Evolutionary conservation across 2,113 vertebrate species (phyloP).

Genomic region (Pimephales promelas): DNA sequence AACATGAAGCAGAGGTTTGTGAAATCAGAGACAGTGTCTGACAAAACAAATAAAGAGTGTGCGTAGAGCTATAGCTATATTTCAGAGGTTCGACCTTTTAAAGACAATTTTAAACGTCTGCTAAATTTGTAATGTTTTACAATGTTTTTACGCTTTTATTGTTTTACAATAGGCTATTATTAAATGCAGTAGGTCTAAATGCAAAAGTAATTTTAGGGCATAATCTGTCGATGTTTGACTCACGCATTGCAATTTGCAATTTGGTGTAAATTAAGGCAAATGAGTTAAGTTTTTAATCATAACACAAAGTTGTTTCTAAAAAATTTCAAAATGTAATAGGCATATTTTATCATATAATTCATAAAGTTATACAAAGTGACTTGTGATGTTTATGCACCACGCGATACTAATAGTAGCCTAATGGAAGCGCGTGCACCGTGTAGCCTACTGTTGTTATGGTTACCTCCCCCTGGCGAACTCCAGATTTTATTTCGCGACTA

Average conservation of each 20-base stretch:
- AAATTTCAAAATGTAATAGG: neutral
- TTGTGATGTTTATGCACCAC: neutral
- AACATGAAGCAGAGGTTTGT: constrained; percentile 42
- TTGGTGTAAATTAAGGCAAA: neutral
- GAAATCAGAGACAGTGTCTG: constrained; percentile 42
- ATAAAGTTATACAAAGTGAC: neutral
- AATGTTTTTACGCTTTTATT: too few species aligned
- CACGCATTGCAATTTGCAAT: neutral
- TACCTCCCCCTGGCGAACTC: neutral
- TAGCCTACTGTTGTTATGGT: constrained; percentile 11
- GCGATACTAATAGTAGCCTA: neutral
- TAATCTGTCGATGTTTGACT: neutral
- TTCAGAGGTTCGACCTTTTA: neutral
- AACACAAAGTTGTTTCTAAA: neutral
- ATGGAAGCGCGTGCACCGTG: neutral
- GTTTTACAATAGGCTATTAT: neutral
- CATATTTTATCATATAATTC: neutral
- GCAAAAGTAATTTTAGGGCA: neutral
- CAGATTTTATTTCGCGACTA: neutral
- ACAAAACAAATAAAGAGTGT: constrained; percentile 5
- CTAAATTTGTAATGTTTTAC: too few species aligned
- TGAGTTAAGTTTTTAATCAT: neutral
- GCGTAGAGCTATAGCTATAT: neutral
- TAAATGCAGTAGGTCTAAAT: neutral
- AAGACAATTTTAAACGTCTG: neutral